Conservation (phyloP, 2,888 invertebrate genomes). For the Ligdia adustata region DNA sequence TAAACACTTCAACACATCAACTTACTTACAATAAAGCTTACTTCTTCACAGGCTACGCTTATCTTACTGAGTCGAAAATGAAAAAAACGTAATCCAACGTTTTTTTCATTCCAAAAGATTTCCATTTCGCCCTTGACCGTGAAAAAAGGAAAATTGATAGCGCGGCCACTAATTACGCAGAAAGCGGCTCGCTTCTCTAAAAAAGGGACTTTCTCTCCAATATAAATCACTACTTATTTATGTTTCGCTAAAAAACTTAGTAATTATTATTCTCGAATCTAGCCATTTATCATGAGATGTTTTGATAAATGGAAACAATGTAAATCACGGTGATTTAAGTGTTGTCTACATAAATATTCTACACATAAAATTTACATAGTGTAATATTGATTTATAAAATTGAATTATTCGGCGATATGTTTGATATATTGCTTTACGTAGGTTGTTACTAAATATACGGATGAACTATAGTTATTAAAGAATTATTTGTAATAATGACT, state of each 20-base stretch:
- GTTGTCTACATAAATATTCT: not conserved
- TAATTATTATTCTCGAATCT: conserved; percentile 12
- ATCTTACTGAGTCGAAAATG: too few species aligned
- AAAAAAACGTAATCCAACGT: too few species aligned
- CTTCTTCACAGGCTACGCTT: too few species aligned
- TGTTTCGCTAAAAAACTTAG: conserved; percentile 14
- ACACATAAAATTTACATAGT: not conserved
- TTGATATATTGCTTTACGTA: too few species aligned
- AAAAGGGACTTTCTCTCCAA: not conserved
- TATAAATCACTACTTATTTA: conserved; percentile 13
- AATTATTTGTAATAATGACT: too few species aligned
- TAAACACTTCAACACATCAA: too few species aligned
- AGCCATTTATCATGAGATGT: conserved; percentile 5
- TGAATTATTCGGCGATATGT: too few species aligned
- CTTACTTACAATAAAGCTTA: too few species aligned
- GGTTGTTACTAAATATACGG: too few species aligned
- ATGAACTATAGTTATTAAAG: too few species aligned
- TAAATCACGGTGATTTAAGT: not conserved
- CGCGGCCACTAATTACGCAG: conserved; percentile 1
- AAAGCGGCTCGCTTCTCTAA: not conserved
- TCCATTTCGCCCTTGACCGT: conserved; percentile 1
- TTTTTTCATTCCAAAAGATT: too few species aligned
- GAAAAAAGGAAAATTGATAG: conserved; percentile 2
- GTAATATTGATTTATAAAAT: too few species aligned
- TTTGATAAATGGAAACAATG: conserved; percentile 7